A percentile compares a stretch with the other conserved stretches of the same genome.
These are phyloP conservation scores for Euclidia mi DNA, from an alignment of 2,888 invertebrate genomes.

Conservation along the genomic window DNA sequence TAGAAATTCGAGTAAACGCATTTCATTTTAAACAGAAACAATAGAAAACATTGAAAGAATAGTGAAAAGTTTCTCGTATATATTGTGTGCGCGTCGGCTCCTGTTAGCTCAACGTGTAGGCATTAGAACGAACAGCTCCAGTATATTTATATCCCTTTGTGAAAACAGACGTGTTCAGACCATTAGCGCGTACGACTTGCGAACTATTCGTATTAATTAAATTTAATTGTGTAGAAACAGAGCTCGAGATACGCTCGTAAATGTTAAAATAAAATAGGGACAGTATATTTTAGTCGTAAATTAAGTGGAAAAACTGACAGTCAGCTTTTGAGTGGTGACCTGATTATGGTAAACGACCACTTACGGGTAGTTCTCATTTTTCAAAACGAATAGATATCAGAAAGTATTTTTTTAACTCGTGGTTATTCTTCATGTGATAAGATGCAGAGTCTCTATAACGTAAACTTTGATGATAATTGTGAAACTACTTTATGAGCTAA, in stretches of 20 bases:
- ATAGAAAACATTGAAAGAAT: neutral
- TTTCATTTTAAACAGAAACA: neutral
- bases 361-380: too few relatives aligned
- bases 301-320: constrained; percentile 16
- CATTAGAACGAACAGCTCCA: constrained; percentile 50
- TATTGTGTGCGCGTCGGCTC: neutral
- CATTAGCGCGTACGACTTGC: constrained; percentile 83
- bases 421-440: too few relatives aligned
- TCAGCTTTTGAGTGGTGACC: neutral
- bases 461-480: too few relatives aligned
- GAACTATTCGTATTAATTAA: constrained; percentile 89
- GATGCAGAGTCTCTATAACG: too few relatives aligned
- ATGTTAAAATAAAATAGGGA: constrained; percentile 43
- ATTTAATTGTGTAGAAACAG: constrained; percentile 87
- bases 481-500: too few relatives aligned
- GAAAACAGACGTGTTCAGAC: constrained; percentile 78
- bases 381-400: too few relatives aligned
- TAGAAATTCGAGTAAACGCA: too few relatives aligned
- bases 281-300: constrained; percentile 59
- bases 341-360: neutral
- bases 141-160: constrained; percentile 78
- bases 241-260: constrained; percentile 66
- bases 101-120: constrained; percentile 15
- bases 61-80: neutral
- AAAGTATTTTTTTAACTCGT: too few relatives aligned